Conservation (phyloP, 2,888 invertebrate genomes). For the Epistrophe grossulariae region DNA sequence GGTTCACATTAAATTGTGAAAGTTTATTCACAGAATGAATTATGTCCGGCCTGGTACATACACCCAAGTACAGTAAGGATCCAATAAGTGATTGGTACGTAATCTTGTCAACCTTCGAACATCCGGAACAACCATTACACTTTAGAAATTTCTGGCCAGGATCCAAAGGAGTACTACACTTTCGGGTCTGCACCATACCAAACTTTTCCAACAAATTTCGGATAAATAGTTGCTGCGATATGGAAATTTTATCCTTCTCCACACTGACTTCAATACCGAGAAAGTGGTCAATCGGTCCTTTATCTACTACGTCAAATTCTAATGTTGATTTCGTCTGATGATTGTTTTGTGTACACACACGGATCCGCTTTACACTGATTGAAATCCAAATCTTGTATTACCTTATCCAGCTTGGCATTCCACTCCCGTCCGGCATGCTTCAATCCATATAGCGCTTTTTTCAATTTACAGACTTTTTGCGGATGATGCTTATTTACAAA, state of each 20-base stretch:
- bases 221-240: constrained; percentile 2
- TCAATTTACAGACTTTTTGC: constrained; percentile 58
- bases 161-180: constrained; percentile 1
- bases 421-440: constrained; percentile 27
- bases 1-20: constrained; percentile 52
- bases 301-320: constrained; percentile 49
- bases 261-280: not conserved
- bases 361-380: constrained; percentile 8
- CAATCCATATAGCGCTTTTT: constrained; percentile 32
- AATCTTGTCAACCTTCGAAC: constrained; percentile 13
- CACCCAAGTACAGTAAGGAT: constrained; percentile 42
- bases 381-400: constrained; percentile 25
- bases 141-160: constrained; percentile 3
- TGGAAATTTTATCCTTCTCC: not conserved
- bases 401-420: constrained; percentile 34
- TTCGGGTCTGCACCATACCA: not conserved
- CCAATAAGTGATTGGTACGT: constrained; percentile 61
- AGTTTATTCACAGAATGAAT: constrained; percentile 53
- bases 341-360: constrained; percentile 21
- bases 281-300: constrained; percentile 29
- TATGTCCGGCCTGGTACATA: constrained; percentile 56
- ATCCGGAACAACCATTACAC: constrained; percentile 27
- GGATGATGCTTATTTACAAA: not conserved
- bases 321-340: constrained; percentile 9
- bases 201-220: not conserved